Evolutionary conservation across 1,140 invertebrate species (phyloP).

Genomic region (Diorhabda carinulata): DNA sequence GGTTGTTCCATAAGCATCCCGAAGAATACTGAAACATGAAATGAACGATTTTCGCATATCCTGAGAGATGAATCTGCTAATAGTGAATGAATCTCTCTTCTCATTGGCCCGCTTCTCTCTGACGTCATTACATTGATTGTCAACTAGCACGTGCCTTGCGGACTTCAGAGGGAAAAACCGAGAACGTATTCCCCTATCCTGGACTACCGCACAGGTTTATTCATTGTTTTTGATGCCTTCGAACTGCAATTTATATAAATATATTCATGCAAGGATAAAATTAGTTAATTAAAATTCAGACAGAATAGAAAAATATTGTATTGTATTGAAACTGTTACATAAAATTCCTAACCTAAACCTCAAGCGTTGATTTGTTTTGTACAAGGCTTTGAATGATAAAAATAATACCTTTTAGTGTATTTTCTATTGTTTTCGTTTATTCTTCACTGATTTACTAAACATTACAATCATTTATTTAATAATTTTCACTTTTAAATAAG

Average conservation of each 20-base stretch:
- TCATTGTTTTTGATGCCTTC: constrained; percentile 7
- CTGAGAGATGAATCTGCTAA: constrained; percentile 46
- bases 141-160: constrained; percentile 45
- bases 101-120: constrained; percentile 45
- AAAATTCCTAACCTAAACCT: too few relatives aligned
- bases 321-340: too few relatives aligned
- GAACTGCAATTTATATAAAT: neutral
- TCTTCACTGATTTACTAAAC: too few relatives aligned
- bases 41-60: neutral
- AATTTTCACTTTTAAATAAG: too few relatives aligned
- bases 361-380: too few relatives aligned
- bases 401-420: too few relatives aligned
- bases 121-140: constrained; percentile 52
- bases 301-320: too few relatives aligned
- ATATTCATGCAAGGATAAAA: too few relatives aligned
- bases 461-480: too few relatives aligned
- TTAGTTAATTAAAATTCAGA: too few relatives aligned
- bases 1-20: neutral
- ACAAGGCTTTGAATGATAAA: too few relatives aligned
- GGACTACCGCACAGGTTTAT: constrained; percentile 8
- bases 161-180: constrained; percentile 23
- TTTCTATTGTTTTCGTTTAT: too few relatives aligned
- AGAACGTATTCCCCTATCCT: constrained; percentile 6
- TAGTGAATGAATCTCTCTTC: constrained; percentile 45
- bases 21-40: constrained; percentile 6